These are phyloP conservation scores for Pavo muticus DNA, from an alignment of 2,113 vertebrate genomes.

Conservation along the genomic window DNA sequence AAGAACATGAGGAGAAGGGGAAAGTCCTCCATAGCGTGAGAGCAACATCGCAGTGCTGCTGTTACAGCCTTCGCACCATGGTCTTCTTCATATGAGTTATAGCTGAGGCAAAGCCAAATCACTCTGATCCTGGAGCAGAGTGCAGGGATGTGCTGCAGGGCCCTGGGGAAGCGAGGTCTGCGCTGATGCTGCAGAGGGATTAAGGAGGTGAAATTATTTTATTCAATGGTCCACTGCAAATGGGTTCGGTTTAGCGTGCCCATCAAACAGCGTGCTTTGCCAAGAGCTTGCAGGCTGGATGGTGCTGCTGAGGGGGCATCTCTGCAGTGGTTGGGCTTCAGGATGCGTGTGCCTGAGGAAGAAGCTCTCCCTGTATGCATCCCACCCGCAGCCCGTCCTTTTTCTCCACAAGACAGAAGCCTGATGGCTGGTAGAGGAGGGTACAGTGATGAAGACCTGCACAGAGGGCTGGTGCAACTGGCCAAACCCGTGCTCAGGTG, in stretches of 20 bases:
- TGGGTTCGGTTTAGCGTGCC: background rate
- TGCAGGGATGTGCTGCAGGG: background rate
- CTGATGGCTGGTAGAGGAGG: background rate
- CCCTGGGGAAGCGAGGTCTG: background rate
- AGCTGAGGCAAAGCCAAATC: background rate
- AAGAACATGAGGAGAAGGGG: background rate
- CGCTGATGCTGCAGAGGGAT: background rate
- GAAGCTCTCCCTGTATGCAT: background rate
- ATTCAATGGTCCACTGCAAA: background rate
- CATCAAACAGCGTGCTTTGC: fast-evolving
- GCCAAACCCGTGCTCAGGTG: fast-evolving
- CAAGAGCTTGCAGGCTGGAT: background rate
- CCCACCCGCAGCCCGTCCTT: background rate
- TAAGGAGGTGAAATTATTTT: background rate
- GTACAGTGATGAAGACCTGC: background rate
- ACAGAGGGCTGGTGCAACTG: background rate
- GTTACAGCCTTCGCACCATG: background rate
- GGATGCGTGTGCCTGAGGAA: background rate
- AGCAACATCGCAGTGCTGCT: background rate
- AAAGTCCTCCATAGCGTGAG: background rate
- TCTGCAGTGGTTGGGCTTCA: background rate
- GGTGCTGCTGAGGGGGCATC: background rate
- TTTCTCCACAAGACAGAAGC: background rate
- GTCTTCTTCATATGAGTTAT: background rate
- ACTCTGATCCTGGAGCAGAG: background rate